Evolutionary conservation across 2,888 invertebrate species (phyloP), one percentile per base, ranked within the genome.

Genomic region (Oscheius onirici): DNA sequence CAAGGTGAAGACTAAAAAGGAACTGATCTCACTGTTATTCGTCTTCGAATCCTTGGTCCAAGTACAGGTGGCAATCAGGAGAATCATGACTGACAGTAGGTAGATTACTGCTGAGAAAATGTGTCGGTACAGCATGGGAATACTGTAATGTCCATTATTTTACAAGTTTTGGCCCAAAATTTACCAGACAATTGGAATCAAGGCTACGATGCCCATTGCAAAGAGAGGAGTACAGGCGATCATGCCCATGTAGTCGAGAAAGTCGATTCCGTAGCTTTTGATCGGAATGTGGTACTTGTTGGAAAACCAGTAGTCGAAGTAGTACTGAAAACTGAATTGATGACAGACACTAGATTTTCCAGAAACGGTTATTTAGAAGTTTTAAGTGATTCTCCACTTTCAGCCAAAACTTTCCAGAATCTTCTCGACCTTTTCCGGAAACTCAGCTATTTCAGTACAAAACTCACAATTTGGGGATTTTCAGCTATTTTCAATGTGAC

Each of bases 151-250:
- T 24, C 15, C 6, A 34, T 68, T 55, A 17, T 28, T n/a, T 20
- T n/a, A 57, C 8, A 26, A n/a, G 10, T 34, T 6, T 34, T 6
- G 3, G 34, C 11, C 17, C 11, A 2, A n/a, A 13, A 28, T 26
- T 22, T 22, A 70, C 70, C 55, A 40, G 6, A 63, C 8, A 13
- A 63, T 28, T 1, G 70, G 70, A 11, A 70, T 46, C 8, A 70
- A 11, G 34, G 52, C 51, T 15, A 70, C 3, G 15, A 51, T 22
- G 5, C 63, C 43, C 54, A 63, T 52, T 10, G 26, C 70, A 54
- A 70, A 70, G n/a, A 70, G 61, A 22, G 70, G 70, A 70, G 41
- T 70, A 44, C 70, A 70, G 20, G 70, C 70, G 13, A 52, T 13
- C 41, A 54, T 43, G 13, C 70, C 70, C 24, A 70, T 20, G 26